phyloP scores from a whole-genome alignment of 2,888 invertebrate species.

The Noctua fimbriata region DNA sequence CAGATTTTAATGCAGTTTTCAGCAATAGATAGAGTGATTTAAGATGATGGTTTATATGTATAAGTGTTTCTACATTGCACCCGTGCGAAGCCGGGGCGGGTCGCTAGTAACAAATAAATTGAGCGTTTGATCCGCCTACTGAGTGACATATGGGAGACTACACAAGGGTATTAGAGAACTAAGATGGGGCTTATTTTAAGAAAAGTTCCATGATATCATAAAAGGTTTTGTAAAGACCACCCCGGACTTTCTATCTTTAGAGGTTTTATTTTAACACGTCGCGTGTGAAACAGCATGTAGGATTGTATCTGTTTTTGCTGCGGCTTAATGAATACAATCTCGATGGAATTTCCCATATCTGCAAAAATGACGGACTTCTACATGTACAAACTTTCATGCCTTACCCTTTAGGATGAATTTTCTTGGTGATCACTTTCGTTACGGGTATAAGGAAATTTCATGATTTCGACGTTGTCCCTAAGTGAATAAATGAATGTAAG shows the following conservation, averaged over 20 bases:
- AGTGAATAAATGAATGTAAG: not conserved
- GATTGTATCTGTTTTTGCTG: not conserved
- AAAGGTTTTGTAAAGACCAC: conserved; percentile 7
- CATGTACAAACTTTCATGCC: not conserved
- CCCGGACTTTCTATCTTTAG: conserved; percentile 22
- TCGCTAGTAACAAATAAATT: conserved; percentile 6
- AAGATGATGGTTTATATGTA: too few relatives aligned
- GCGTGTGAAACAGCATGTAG: not conserved
- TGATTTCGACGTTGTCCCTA: not conserved
- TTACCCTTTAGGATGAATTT: not conserved
- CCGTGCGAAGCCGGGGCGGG: too few relatives aligned
- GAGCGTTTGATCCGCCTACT: conserved; percentile 19
- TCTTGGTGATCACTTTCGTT: too few relatives aligned
- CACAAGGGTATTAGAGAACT: not conserved
- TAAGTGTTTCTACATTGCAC: too few relatives aligned
- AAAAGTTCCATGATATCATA: conserved; percentile 10
- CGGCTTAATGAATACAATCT: not conserved
- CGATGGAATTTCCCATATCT: not conserved
- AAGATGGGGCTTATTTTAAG: not conserved
- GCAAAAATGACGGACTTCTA: not conserved
- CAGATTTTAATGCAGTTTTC: too few relatives aligned
- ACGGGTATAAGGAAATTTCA: not conserved
- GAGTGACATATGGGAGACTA: not conserved
- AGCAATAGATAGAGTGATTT: too few relatives aligned
- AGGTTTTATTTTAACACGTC: not conserved